Evolutionary conservation across 2,113 vertebrate species (phyloP), one percentile per base, ranked within the genome.

Genomic region (Nibea albiflora): DNA sequence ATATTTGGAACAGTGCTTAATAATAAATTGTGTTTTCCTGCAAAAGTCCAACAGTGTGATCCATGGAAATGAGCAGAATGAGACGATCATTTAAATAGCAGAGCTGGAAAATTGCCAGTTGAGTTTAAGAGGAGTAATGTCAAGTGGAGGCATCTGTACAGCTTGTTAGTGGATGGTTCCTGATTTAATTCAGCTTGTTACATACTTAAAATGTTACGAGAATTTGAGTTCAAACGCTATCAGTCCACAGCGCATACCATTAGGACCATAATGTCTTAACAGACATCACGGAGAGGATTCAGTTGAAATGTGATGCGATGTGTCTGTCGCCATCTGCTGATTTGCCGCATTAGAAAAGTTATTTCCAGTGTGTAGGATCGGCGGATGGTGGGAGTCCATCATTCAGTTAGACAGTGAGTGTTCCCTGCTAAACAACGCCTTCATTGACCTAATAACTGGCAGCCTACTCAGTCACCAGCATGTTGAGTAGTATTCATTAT

Each of bases 401-500:
- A 88, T 86, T 92, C 85, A 77, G 83, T 26, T 75, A 90, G 88
- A 91, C 88, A 90, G 88, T 91, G 87, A 92, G 86, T 83, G 82
- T 90, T 93, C 81, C 80, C 80, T 89, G 89, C 92, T 89, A 92
- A 95, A 94, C 92, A 94, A 93, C 92, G 90, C 91, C 91, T 94
- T 93, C 87, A 88, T 92, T 93, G 93, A 94, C 94, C 94, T 95
- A 96, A 95, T 95, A 95, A 95, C 92, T 94, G 93, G 92, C 94
- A 94, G 88, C 91, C 90, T 92, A 80, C 89, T 90, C 89, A 92
- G 91, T 91, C 92, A 94, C 92, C 94, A 91, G 92, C 92, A 93
- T 93, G 93, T 95, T 93, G 93, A 94, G 93, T 90, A 88, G 92
- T 94, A 95, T 95, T 95, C 93, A 96, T 95, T 96, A 96, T 96